A percentile compares a stretch with the other conserved stretches of the same genome.
phyloP scores from a whole-genome alignment of 2,888 invertebrate genomes.

The Heliconius aoede region DNA sequence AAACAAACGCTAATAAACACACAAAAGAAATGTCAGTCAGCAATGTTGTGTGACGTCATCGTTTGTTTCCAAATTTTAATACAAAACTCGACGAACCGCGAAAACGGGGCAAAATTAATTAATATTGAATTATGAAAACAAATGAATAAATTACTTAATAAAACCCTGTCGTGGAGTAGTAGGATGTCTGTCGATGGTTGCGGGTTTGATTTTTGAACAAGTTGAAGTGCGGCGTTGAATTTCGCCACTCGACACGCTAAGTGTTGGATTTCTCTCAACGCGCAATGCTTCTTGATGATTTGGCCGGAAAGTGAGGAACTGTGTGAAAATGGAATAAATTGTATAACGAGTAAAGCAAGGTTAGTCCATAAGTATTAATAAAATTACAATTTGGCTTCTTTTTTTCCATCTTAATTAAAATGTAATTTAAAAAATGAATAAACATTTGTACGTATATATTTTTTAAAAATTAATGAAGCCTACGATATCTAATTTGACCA shows the following conservation, averaged over 20 bases:
- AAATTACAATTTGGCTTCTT: too few species aligned
- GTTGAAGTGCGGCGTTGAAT: neutral
- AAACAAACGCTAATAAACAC: slow-evolving; percentile 34
- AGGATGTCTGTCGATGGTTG: neutral
- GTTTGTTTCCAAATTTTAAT: slow-evolving; percentile 41
- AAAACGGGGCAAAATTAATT: slow-evolving; percentile 55
- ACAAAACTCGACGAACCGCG: slow-evolving; percentile 34
- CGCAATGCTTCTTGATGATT: too few species aligned
- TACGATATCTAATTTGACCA: too few species aligned
- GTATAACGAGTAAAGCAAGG: too few species aligned
- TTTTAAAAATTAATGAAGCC: too few species aligned
- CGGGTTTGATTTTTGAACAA: neutral
- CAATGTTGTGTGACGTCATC: slow-evolving; percentile 39
- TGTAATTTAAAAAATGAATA: too few species aligned
- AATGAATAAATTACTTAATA: slow-evolving; percentile 55
- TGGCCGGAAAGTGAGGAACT: too few species aligned
- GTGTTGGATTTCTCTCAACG: too few species aligned
- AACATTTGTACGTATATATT: too few species aligned
- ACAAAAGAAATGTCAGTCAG: slow-evolving; percentile 41
- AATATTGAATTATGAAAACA: slow-evolving; percentile 62
- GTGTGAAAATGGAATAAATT: too few species aligned
- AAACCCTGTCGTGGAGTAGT: neutral
- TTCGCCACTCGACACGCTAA: neutral
- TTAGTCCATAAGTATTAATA: too few species aligned
- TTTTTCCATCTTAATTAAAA: too few species aligned